Evolutionary conservation across 2,888 invertebrate species (phyloP).

Genomic region (Acrobasis consociella): DNA sequence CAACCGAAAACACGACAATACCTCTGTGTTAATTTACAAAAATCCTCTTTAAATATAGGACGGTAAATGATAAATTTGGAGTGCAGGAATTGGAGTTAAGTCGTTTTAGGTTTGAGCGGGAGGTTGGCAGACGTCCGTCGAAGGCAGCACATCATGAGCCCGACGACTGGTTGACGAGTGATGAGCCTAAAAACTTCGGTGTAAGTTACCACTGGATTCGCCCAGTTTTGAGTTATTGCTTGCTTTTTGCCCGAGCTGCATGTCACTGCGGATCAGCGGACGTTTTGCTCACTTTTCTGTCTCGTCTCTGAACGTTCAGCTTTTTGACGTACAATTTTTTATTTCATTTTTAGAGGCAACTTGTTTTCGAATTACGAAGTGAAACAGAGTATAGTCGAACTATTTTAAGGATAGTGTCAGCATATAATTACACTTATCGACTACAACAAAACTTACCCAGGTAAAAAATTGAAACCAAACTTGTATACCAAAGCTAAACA

Average conservation of each 20-base stretch:
- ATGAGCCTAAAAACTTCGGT: conserved; percentile 73
- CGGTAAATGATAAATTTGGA: conserved; percentile 31
- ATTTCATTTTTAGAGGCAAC: conserved; percentile 16
- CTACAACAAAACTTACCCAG: too few species aligned
- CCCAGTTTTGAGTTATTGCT: conserved; percentile 75
- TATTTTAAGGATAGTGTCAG: too few species aligned
- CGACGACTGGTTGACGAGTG: conserved; percentile 78
- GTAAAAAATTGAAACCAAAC: too few species aligned
- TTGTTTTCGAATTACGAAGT: not conserved
- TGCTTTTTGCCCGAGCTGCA: conserved; percentile 44
- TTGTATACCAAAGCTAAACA: too few species aligned
- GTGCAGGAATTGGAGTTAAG: conserved; percentile 31
- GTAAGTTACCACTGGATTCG: conserved; percentile 65
- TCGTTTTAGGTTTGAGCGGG: conserved; percentile 37
- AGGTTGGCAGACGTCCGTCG: conserved; percentile 79
- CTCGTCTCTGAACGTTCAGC: conserved; percentile 36
- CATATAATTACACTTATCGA: too few species aligned
- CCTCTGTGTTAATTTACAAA: conserved; percentile 30
- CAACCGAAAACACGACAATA: conserved; percentile 41
- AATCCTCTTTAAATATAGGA: conserved; percentile 34
- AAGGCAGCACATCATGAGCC: conserved; percentile 76
- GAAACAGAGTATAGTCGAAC: too few species aligned
- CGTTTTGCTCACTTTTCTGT: conserved; percentile 62
- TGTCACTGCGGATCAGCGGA: conserved; percentile 36
- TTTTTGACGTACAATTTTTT: conserved; percentile 45